Base-by-base conservation (phyloP, 1,140 invertebrate genomes). In the Drosophila nannoptera region DNA sequence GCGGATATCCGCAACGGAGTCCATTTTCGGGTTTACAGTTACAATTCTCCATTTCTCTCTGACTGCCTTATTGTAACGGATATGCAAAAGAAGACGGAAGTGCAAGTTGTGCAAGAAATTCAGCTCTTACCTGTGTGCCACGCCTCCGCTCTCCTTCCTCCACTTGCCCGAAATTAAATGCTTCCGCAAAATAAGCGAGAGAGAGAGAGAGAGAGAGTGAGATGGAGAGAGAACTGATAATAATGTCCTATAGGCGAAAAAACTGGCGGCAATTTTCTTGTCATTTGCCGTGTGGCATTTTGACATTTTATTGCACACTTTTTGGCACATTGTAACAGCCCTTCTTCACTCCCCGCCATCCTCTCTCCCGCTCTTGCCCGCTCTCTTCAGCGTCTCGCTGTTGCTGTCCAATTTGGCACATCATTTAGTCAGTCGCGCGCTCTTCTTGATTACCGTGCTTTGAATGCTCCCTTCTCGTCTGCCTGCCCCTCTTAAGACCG, bases 1-100 rank as follows among this genome's bases (percentile, higher is more conserved):
- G 69, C 81, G 81, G 81, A 84, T 77, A 80, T 84, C 81, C 81
- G 81, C 62, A 75, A 80, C 74, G 73, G 77, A 73, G 61, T 61
- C 75, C 60, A 64, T 63, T 63, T 63, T 64, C 38, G 33, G 61
- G 2, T 31, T 67, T 35, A 22, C 22, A 22, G 22, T 63, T 40
- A 14, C 8, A 3, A 16, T 31, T 48, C 46, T 52, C 32, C 32
- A 33, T 35, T 45, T 42, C 5, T 32, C 32, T 32, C 12, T 29
- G n/a, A n/a, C n/a, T 52, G 48, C 42, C 35, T 58, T 11, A 12
- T 42, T 66, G 29, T 42, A 50, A 16, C 75, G 78, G 78, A 83
- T 84, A 83, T 83, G 78, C 78, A 83, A 84, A 83, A 83, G 76
- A 76, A 78, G 80, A 73, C 76, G 78, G 78, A 83, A 83, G 54